Percentiles rank a stretch among this genome's conserved stretches.
Evolutionary conservation across 2,113 vertebrate genomes (phyloP).

Genomic region (Xenus cinereus): DNA sequence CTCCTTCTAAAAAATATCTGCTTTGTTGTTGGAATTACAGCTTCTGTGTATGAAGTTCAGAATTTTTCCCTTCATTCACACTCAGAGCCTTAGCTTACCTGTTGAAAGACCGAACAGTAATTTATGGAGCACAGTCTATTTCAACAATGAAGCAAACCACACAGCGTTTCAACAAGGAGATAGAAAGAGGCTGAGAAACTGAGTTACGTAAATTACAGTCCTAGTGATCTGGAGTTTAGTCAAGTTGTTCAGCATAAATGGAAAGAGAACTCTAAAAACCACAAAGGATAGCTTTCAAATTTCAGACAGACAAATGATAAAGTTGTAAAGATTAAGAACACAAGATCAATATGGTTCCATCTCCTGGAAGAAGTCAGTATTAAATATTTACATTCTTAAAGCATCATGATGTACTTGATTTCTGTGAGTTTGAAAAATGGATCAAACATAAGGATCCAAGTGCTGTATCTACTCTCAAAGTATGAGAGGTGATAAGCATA

Average conservation of each 20-base stretch:
- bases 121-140: not conserved
- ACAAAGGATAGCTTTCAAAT: not conserved
- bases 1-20: not conserved
- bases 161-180: not conserved
- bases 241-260: not conserved
- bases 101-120: not conserved
- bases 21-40: not conserved
- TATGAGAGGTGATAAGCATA: not conserved
- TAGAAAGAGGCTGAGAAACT: not conserved
- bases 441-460: not conserved
- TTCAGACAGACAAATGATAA: not conserved
- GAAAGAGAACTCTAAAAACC: not conserved
- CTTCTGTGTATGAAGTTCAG: not conserved
- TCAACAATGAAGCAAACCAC: not conserved
- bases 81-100: not conserved
- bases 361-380: not conserved
- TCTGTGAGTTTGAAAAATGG: not conserved
- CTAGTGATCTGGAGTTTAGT: not conserved
- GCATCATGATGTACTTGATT: not conserved
- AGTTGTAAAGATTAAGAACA: not conserved
- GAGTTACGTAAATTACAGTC: not conserved
- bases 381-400: slow-evolving; percentile 28
- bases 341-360: not conserved
- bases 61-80: not conserved
- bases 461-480: not conserved